Conservation (phyloP, 2,113 vertebrate species). For the Lycaon pictus region DNA sequence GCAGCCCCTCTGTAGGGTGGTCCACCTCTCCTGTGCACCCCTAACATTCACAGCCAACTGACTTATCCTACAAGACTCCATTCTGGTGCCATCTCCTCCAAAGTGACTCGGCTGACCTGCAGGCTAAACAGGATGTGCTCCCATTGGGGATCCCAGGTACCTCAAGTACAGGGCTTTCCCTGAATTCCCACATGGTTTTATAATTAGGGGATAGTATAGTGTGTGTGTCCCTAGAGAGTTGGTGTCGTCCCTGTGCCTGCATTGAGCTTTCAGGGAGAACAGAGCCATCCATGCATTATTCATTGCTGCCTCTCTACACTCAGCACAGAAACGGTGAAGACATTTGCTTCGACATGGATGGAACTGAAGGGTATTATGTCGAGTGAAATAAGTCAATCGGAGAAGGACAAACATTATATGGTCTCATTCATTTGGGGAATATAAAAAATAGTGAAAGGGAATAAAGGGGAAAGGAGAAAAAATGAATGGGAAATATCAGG, state of each 20-base stretch:
- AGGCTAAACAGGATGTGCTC: not conserved
- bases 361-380: too few species aligned
- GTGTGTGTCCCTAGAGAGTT: not conserved
- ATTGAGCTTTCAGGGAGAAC: not conserved
- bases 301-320: not conserved
- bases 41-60: too few species aligned
- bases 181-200: not conserved
- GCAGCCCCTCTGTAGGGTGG: not conserved
- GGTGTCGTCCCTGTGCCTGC: not conserved
- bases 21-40: accelerated
- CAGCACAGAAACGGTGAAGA: not conserved
- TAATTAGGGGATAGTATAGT: not conserved
- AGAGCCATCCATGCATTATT: not conserved
- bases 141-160: not conserved
- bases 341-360: too few species aligned
- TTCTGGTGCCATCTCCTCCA: not conserved
- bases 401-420: too few species aligned
- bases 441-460: too few species aligned
- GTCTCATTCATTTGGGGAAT: too few species aligned
- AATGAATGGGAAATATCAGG: too few species aligned
- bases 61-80: not conserved
- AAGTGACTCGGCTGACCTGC: not conserved
- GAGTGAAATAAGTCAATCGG: too few species aligned
- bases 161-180: not conserved
- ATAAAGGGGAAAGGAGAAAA: too few species aligned